phyloP scores from a whole-genome alignment of 2,888 invertebrate species.

The Spilosoma lubricipeda region DNA sequence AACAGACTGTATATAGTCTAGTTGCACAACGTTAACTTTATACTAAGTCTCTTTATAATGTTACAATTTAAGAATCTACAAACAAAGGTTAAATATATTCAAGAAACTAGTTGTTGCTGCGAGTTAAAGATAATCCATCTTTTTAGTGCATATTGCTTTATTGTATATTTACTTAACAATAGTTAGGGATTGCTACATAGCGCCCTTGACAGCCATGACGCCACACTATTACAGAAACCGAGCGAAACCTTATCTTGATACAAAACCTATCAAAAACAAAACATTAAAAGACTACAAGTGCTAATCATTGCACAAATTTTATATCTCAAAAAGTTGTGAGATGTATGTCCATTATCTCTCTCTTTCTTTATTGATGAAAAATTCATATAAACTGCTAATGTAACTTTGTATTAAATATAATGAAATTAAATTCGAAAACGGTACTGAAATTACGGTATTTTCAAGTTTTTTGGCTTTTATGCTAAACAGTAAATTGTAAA shows the following conservation, averaged over 20 bases:
- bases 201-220: background rate
- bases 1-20: conserved; percentile 34
- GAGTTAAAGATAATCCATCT: background rate
- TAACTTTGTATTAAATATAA: too few relatives aligned
- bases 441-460: background rate
- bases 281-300: too few relatives aligned
- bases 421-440: background rate
- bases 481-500: background rate
- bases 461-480: background rate
- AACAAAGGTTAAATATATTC: conserved; percentile 1
- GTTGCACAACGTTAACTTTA: conserved; percentile 42
- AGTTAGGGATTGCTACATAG: background rate
- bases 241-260: too few relatives aligned
- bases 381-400: too few relatives aligned
- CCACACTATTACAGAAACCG: background rate
- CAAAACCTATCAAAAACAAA: too few relatives aligned
- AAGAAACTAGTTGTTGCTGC: conserved; percentile 18
- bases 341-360: too few relatives aligned
- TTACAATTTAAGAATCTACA: conserved; percentile 11
- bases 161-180: background rate
- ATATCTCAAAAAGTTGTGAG: too few relatives aligned
- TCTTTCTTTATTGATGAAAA: too few relatives aligned
- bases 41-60: conserved; percentile 21
- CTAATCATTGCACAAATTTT: too few relatives aligned
- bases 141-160: background rate